Conservation (phyloP, 2,797 vertebrate genomes). For the Calcarius lapponicus region DNA sequence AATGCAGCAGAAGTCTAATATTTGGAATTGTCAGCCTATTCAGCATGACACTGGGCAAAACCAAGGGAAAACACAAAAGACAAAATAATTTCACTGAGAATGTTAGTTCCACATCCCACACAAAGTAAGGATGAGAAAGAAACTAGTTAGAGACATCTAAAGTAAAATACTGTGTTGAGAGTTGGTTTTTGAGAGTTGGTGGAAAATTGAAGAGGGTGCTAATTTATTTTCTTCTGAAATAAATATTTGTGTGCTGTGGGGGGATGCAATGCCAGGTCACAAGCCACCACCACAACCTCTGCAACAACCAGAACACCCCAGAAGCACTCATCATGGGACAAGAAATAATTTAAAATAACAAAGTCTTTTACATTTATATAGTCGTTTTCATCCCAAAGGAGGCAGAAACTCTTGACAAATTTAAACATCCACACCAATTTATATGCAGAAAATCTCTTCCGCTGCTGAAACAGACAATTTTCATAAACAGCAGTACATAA, state of each 20-base stretch:
- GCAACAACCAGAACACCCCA: background rate
- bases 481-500: background rate
- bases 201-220: background rate
- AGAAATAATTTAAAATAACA: constrained; percentile 11
- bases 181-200: too few relatives aligned
- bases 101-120: background rate
- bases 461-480: background rate
- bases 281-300: background rate
- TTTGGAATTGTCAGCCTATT: background rate
- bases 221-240: background rate
- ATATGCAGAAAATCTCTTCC: background rate
- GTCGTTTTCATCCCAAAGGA: background rate
- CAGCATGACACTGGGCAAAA: background rate
- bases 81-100: background rate
- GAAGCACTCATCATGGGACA: background rate
- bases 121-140: background rate
- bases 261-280: background rate
- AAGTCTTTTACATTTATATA: background rate
- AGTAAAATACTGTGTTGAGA: background rate
- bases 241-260: background rate
- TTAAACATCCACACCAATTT: background rate
- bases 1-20: background rate
- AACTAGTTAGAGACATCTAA: background rate
- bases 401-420: background rate
- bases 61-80: background rate